Evolutionary conservation across 64 coral and sea anemone genomes (phyloP).

Genomic region (Pachyseris speciosa): DNA sequence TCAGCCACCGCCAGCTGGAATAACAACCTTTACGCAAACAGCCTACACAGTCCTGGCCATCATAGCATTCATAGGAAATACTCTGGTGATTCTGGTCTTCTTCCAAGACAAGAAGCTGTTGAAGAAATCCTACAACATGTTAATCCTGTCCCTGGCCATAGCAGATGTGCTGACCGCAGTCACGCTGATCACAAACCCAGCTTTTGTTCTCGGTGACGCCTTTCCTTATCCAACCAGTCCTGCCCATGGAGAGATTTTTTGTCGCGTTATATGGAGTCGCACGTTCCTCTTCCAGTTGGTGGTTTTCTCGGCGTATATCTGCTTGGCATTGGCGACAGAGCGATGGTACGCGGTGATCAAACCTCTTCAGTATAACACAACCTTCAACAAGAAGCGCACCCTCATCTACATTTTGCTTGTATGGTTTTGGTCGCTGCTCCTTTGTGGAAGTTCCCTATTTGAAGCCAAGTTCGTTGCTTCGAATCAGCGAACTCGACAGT

Average conservation of each 20-base stretch:
- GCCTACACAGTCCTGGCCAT: background rate
- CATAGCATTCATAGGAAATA: background rate
- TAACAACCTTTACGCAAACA: background rate
- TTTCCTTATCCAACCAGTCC: constrained; percentile 8
- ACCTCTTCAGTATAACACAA: background rate
- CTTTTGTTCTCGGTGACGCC: too few relatives aligned
- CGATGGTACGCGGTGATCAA: background rate
- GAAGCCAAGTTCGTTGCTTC: background rate
- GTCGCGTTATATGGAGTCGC: too few relatives aligned
- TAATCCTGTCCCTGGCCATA: too few relatives aligned
- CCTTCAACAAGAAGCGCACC: background rate
- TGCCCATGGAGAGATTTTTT: background rate
- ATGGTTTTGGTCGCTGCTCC: background rate
- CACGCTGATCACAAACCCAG: background rate
- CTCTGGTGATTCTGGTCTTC: background rate
- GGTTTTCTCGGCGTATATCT: background rate
- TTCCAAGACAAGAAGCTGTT: background rate
- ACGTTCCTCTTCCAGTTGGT: background rate
- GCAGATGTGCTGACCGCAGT: background rate
- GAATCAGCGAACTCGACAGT: background rate
- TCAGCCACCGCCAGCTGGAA: too few relatives aligned
- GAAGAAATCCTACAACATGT: too few relatives aligned
- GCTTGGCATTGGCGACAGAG: background rate
- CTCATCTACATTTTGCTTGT: background rate
- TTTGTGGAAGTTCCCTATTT: background rate